Evolutionary conservation across 2,797 vertebrate genomes (phyloP).

Genomic region (Rhodeus uyekii): DNA sequence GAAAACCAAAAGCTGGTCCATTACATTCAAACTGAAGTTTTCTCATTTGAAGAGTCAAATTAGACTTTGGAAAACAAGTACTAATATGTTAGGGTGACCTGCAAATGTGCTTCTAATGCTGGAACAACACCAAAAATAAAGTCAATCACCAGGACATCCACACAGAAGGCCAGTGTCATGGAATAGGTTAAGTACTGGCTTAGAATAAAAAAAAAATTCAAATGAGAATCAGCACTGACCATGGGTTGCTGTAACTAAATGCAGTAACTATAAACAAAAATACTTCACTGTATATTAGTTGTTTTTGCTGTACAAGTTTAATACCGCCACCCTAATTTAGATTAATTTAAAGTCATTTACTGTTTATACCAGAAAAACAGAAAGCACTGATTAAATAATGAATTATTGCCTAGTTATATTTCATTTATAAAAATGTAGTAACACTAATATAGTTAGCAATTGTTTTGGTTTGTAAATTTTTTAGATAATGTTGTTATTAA

Average conservation of each 20-base stretch:
- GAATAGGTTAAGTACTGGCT: conserved; percentile 22
- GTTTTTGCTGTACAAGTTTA: neutral
- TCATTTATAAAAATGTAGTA: neutral
- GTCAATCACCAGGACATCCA: conserved; percentile 37
- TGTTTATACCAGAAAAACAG: neutral
- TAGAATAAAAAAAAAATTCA: conserved; percentile 10
- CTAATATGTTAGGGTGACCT: conserved; percentile 8
- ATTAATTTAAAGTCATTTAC: neutral
- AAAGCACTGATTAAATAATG: neutral
- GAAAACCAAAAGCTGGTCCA: neutral
- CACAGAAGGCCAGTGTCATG: conserved; percentile 41
- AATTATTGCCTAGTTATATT: neutral
- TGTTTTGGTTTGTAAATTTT: too few relatives aligned
- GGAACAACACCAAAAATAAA: conserved; percentile 9
- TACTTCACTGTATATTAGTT: neutral
- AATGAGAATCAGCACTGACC: neutral
- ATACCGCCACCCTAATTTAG: neutral
- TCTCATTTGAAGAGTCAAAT: neutral
- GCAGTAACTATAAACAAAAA: neutral
- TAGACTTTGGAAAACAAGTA: neutral
- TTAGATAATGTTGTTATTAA: neutral
- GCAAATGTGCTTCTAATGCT: neutral
- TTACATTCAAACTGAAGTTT: conserved; percentile 2
- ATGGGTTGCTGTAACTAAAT: neutral
- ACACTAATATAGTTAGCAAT: neutral